Conservation (phyloP, 2,797 vertebrate species). For the Petrocephalus schoutedeni region DNA sequence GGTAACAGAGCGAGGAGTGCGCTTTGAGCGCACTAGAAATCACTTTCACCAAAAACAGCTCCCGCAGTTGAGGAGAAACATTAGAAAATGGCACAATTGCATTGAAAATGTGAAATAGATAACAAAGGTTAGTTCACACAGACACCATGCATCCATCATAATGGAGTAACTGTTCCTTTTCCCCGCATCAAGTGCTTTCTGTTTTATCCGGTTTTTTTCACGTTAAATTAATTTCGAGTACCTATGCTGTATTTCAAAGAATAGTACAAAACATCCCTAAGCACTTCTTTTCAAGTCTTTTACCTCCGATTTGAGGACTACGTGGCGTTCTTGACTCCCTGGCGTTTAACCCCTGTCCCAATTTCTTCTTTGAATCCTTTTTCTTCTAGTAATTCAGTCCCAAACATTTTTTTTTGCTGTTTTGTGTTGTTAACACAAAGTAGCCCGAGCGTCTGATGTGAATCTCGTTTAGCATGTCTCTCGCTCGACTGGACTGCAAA, state of each 20-base stretch:
- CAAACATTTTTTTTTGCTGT: constrained; percentile 40
- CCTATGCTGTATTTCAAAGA: constrained; percentile 9
- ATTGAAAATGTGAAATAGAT: not conserved
- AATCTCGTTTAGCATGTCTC: constrained; percentile 73
- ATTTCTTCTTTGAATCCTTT: constrained; percentile 28
- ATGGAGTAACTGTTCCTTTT: not conserved
- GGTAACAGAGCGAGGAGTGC: constrained; percentile 39
- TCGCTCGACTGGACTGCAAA: constrained; percentile 75
- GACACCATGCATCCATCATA: not conserved
- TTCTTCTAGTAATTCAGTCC: constrained; percentile 39
- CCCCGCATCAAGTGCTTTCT: not conserved
- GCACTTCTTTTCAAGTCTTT: constrained; percentile 25
- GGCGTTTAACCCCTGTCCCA: constrained; percentile 31
- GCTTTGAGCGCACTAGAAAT: constrained; percentile 37
- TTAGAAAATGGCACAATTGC: not conserved
- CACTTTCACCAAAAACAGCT: constrained; percentile 27
- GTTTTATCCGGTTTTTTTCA: constrained; percentile 12
- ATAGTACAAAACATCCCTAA: constrained; percentile 28
- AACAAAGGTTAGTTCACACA: not conserved
- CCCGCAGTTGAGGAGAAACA: not conserved
- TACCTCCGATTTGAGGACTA: constrained; percentile 28
- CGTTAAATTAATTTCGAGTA: constrained; percentile 18
- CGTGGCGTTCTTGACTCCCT: constrained; percentile 35
- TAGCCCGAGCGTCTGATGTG: constrained; percentile 54
- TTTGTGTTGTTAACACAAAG: constrained; percentile 55